Conservation (phyloP, 2,113 vertebrate genomes). For the Chaenocephalus aceratus region DNA sequence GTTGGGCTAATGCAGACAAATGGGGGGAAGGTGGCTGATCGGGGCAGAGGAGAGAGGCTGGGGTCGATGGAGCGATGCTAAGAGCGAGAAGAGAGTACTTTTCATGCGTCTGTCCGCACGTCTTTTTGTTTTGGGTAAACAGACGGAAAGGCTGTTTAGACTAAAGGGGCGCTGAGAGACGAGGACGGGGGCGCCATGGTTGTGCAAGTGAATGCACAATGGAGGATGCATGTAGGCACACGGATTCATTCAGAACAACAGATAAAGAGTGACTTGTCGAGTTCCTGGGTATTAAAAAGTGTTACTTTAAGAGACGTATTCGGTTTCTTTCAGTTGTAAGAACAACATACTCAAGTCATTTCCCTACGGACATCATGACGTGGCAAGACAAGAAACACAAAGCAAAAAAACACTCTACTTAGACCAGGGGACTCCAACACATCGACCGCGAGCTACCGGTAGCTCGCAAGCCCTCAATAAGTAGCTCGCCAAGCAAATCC, state of each 20-base stretch:
- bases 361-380: background rate
- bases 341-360: background rate
- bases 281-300: background rate
- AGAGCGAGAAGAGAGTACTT: conserved; percentile 33
- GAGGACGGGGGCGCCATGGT: conserved; percentile 36
- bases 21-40: conserved; percentile 33
- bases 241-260: conserved; percentile 18
- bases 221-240: conserved; percentile 1
- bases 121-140: conserved; percentile 80
- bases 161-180: conserved; percentile 71
- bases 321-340: background rate
- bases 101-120: conserved; percentile 72
- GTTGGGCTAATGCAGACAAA: conserved; percentile 67
- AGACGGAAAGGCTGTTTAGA: conserved; percentile 77
- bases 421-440: too few relatives aligned
- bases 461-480: too few relatives aligned
- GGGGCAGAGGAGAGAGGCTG: conserved; percentile 48
- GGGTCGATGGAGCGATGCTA: conserved; percentile 52
- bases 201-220: conserved; percentile 51
- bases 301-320: background rate
- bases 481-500: too few relatives aligned
- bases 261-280: background rate
- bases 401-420: background rate
- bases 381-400: background rate
- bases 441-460: too few relatives aligned